Percentiles rank a stretch among this genome's conserved stretches.
Conservation (phyloP, 2,888 invertebrate genomes). For the Lucinisca nassula region DNA sequence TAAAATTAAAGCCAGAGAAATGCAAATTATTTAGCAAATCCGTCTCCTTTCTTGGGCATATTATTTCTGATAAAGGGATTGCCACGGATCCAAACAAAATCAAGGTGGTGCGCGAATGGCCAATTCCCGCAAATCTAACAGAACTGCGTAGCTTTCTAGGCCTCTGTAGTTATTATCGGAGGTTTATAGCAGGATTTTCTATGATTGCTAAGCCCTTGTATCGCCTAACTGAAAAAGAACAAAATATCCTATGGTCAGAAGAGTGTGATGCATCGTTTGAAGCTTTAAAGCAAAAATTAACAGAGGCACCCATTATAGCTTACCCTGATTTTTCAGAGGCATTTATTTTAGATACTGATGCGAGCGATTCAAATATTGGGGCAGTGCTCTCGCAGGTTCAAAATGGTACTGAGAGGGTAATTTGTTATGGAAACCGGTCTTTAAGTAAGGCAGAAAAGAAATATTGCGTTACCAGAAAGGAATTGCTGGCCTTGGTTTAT, state of each 20-base stretch:
- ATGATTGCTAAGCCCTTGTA: slow-evolving; percentile 13
- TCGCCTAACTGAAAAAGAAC: too few relatives aligned
- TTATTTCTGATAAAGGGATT: slow-evolving; percentile 53
- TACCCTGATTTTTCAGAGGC: slow-evolving; percentile 53
- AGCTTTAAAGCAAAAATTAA: slow-evolving; percentile 27
- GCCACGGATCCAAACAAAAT: slow-evolving; percentile 43
- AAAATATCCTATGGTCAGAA: too few relatives aligned
- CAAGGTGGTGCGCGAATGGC: slow-evolving; percentile 23
- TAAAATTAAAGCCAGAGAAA: slow-evolving; percentile 60
- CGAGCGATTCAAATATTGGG: slow-evolving; percentile 65
- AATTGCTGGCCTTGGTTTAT: slow-evolving; percentile 65
- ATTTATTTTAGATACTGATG: slow-evolving; percentile 71
- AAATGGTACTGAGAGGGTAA: slow-evolving; percentile 65
- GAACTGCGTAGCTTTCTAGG: slow-evolving; percentile 51
- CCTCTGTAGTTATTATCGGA: slow-evolving; percentile 54
- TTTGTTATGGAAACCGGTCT: slow-evolving; percentile 58
- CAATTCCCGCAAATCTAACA: slow-evolving; percentile 34
- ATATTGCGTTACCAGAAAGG: slow-evolving; percentile 61
- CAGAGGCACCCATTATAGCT: slow-evolving; percentile 53
- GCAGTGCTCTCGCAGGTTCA: slow-evolving; percentile 65
- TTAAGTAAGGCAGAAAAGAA: slow-evolving; percentile 45
- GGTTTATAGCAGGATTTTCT: slow-evolving; percentile 17
- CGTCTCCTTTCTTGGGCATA: slow-evolving; percentile 54
- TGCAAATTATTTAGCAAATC: slow-evolving; percentile 49
- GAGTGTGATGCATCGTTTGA: too few relatives aligned